These are phyloP conservation scores for Chiloscyllium punctatum DNA, from an alignment of 2,797 vertebrate species.

Conservation along the genomic window DNA sequence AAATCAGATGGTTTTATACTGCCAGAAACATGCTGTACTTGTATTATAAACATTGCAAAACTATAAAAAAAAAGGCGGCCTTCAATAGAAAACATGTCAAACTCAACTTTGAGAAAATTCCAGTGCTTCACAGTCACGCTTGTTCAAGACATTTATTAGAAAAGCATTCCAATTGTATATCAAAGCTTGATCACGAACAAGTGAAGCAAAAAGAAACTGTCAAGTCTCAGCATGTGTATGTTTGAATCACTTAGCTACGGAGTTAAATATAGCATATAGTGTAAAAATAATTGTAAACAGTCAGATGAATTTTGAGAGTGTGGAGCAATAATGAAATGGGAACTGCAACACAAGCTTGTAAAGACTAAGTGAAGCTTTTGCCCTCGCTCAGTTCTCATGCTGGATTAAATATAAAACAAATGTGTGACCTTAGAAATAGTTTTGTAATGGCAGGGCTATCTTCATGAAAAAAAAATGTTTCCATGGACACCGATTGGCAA, in stretches of 20 bases:
- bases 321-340: neutral
- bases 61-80: no score
- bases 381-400: neutral
- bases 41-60: neutral
- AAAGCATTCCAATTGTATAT: neutral
- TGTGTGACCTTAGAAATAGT: neutral
- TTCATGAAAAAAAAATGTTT: neutral
- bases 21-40: neutral
- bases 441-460: neutral
- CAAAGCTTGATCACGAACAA: neutral
- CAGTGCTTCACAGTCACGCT: neutral
- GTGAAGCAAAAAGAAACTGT: neutral
- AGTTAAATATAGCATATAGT: neutral
- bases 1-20: neutral
- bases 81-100: neutral
- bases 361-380: neutral
- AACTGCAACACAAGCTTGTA: neutral
- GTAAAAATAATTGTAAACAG: neutral
- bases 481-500: neutral
- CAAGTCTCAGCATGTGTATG: neutral
- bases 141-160: neutral
- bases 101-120: neutral
- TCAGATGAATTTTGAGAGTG: neutral
- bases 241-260: constrained; percentile 10
- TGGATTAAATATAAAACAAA: neutral